Percentiles rank a stretch among this genome's conserved stretches.
These are phyloP conservation scores for Temnothorax ravouxi DNA, from an alignment of 2,888 invertebrate species.

Conservation along the genomic window DNA sequence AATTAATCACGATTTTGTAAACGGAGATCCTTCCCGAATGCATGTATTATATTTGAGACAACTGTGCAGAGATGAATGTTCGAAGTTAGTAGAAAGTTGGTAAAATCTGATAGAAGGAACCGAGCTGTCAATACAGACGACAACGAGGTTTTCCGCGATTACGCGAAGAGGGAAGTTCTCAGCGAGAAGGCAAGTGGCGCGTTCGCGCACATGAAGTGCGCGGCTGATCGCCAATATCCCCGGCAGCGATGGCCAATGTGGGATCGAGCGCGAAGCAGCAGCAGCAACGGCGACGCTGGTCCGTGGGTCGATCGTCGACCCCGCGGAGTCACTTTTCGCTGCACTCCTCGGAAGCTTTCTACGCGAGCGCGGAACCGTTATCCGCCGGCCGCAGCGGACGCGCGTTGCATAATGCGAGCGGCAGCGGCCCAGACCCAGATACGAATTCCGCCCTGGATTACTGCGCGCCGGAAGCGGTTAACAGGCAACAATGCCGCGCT, in stretches of 20 bases:
- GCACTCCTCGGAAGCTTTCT: slow-evolving; percentile 78
- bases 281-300: slow-evolving; percentile 68
- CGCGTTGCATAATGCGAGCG: slow-evolving; percentile 82
- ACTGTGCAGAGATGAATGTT: background rate
- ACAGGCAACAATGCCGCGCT: slow-evolving; percentile 52
- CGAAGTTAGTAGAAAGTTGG: background rate
- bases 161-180: background rate
- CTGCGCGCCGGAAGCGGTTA: slow-evolving; percentile 69
- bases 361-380: slow-evolving; percentile 81
- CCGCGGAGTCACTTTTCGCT: slow-evolving; percentile 75
- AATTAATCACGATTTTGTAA: background rate
- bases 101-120: background rate
- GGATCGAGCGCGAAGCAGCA: slow-evolving; percentile 24
- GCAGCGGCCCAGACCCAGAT: slow-evolving; percentile 81
- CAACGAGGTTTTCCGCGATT: background rate
- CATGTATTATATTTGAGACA: background rate
- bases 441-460: slow-evolving; percentile 77
- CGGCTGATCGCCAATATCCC: slow-evolving; percentile 12
- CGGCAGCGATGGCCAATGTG: slow-evolving; percentile 53
- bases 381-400: slow-evolving; percentile 78
- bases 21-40: background rate
- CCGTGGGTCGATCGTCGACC: slow-evolving; percentile 75
- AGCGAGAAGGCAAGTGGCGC: background rate
- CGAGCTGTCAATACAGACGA: background rate
- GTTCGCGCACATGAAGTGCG: slow-evolving; percentile 21